phyloP scores from a whole-genome alignment of 2,113 vertebrate genomes.

The Sorex araneus region DNA sequence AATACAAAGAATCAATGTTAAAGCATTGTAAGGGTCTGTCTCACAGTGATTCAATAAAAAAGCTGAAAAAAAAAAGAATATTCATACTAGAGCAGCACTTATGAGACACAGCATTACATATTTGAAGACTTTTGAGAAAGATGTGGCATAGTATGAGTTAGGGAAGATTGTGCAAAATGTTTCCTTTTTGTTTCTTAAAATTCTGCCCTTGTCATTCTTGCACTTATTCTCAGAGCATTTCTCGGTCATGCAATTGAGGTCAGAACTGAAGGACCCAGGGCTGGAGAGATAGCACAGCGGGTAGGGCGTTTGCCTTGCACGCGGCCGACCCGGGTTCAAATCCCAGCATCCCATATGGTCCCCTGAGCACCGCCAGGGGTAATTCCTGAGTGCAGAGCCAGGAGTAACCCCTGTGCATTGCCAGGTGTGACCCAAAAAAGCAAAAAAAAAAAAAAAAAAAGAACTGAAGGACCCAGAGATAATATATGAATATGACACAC shows the following conservation, averaged over 20 bases:
- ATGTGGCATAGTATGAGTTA: neutral
- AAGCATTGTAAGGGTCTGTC: no score
- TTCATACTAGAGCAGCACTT: neutral
- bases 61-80: neutral
- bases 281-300: no score
- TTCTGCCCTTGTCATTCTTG: neutral
- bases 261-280: neutral
- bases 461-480: no score
- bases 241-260: neutral
- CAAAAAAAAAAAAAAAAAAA: neutral
- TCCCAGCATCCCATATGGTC: no score
- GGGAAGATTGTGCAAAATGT: neutral
- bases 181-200: slow-evolving; percentile 17
- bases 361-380: no score
- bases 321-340: no score
- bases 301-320: no score
- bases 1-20: neutral
- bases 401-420: no score
- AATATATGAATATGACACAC: neutral
- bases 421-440: no score
- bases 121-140: neutral
- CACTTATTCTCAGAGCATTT: neutral
- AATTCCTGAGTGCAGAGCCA: no score
- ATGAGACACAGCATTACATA: slow-evolving; percentile 7
- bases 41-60: no score